A percentile compares a stretch with the other conserved stretches of the same genome.
phyloP scores from a whole-genome alignment of 64 coral and sea anemone species.

The Actinia equina region DNA sequence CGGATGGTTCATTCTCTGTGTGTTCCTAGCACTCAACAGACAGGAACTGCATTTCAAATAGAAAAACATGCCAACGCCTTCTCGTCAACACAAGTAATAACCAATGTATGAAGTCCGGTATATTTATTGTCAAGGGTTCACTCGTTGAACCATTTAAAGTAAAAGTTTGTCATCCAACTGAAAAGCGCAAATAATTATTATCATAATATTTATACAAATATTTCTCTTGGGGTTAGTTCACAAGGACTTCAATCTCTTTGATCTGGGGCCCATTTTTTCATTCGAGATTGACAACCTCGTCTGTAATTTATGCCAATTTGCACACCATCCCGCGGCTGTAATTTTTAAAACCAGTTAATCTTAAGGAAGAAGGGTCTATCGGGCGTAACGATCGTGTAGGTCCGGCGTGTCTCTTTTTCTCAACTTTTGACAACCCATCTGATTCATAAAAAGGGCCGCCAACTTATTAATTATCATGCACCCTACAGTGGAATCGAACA shows the following conservation, averaged over 20 bases:
- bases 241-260: not conserved
- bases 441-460: not conserved
- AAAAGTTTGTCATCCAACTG: not conserved
- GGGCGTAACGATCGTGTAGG: not conserved
- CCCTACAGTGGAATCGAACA: not conserved
- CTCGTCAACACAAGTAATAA: not conserved
- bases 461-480: constrained; percentile 3
- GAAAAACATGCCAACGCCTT: constrained; percentile 26
- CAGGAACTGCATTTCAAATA: constrained; percentile 13
- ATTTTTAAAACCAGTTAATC: constrained; percentile 1
- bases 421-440: not conserved
- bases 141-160: constrained; percentile 1
- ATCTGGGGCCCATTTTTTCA: not conserved
- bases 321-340: not conserved
- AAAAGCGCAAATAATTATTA: not conserved
- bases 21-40: constrained; percentile 8
- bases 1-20: constrained; percentile 9
- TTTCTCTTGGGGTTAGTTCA: not conserved
- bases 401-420: not conserved
- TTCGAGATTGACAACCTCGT: not conserved
- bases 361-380: constrained; percentile 1
- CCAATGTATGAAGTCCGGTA: not conserved
- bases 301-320: not conserved
- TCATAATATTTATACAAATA: constrained; percentile 1
- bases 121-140: not conserved